These are phyloP conservation scores for Conomelus anceps DNA, from an alignment of 2,888 invertebrate species.

Conservation along the genomic window DNA sequence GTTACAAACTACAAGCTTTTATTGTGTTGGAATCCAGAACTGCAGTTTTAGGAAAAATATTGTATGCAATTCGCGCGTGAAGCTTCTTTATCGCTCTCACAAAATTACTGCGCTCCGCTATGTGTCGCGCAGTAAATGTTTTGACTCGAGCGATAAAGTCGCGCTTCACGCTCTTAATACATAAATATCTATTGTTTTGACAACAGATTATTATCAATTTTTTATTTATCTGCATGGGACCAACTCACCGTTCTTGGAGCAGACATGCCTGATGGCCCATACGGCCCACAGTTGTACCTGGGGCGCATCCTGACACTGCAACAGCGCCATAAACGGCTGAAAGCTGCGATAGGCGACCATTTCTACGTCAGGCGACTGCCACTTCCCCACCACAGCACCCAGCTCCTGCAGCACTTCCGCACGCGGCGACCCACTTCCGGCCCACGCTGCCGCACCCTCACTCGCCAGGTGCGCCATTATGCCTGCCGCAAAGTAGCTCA, in stretches of 20 bases:
- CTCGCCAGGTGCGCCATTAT: slow-evolving; percentile 93
- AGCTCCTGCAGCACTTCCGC: slow-evolving; percentile 47
- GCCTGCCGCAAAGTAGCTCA: slow-evolving; percentile 92
- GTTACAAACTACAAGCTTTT: too few species aligned
- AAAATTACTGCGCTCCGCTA: too few species aligned
- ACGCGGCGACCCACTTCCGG: slow-evolving; percentile 50
- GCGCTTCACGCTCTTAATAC: too few species aligned
- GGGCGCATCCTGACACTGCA: slow-evolving; percentile 51
- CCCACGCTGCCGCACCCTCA: slow-evolving; percentile 81
- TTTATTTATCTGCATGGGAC: not conserved
- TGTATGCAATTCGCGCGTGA: too few species aligned
- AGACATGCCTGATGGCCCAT: slow-evolving; percentile 73
- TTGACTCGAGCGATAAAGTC: too few species aligned
- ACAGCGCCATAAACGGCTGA: slow-evolving; percentile 61
- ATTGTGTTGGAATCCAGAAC: too few species aligned
- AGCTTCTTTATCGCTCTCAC: too few species aligned
- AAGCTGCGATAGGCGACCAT: slow-evolving; percentile 69
- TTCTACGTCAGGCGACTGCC: slow-evolving; percentile 63
- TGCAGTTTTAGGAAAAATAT: too few species aligned
- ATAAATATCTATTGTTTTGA: not conserved
- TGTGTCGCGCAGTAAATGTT: too few species aligned
- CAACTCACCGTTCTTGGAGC: slow-evolving; percentile 61
- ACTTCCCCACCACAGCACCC: slow-evolving; percentile 43
- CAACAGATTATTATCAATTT: not conserved
- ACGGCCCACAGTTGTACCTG: slow-evolving; percentile 69